A percentile compares a stretch with the other conserved stretches of the same genome.
Conservation (phyloP, 2,888 invertebrate genomes). For the Drosophila monieri region DNA sequence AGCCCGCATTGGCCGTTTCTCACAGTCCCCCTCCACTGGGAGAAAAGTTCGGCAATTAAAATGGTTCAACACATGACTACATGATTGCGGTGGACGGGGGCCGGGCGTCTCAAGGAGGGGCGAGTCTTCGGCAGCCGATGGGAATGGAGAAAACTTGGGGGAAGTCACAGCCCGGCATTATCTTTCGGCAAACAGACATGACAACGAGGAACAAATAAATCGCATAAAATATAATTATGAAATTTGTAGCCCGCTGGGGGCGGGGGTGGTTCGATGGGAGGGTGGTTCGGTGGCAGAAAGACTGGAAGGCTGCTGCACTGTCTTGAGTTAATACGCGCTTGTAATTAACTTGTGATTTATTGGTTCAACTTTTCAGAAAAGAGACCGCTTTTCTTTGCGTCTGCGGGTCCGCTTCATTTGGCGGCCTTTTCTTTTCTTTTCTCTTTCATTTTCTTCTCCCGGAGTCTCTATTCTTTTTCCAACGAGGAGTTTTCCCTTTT, state of each 20-base stretch:
- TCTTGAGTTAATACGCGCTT: constrained; percentile 79
- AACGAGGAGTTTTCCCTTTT: constrained; percentile 19
- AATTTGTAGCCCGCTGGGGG: constrained; percentile 66
- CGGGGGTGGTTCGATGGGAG: constrained; percentile 10
- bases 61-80: constrained; percentile 67
- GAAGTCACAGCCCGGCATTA: constrained; percentile 63
- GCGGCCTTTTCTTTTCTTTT: constrained; percentile 36
- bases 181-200: constrained; percentile 79
- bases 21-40: constrained; percentile 6
- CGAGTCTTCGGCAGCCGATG: no score
- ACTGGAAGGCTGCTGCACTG: constrained; percentile 48
- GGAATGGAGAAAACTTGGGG: not conserved
- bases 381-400: constrained; percentile 9
- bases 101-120: not conserved
- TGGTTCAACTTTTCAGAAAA: constrained; percentile 74
- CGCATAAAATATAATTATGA: constrained; percentile 82
- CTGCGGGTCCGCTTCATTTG: constrained; percentile 57
- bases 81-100: constrained; percentile 18
- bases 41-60: constrained; percentile 76
- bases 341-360: constrained; percentile 83
- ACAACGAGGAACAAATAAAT: constrained; percentile 78
- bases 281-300: no score
- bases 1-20: constrained; percentile 60
- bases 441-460: constrained; percentile 16
- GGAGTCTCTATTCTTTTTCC: constrained; percentile 30